Evolutionary conservation across 2,888 invertebrate genomes (phyloP).

Genomic region (Strigamia transsilvanica): DNA sequence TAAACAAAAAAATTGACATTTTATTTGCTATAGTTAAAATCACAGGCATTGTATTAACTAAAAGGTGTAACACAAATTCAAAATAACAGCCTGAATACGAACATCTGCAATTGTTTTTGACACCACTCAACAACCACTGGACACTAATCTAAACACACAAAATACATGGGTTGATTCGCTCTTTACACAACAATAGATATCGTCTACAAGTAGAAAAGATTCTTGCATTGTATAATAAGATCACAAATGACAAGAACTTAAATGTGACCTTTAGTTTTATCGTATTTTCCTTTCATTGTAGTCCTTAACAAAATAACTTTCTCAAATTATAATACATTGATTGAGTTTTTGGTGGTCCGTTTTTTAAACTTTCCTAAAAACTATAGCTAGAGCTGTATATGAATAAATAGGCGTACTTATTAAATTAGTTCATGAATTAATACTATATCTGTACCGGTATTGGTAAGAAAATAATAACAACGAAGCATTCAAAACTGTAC

Average conservation of each 20-base stretch:
- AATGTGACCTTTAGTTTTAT: conserved; percentile 3
- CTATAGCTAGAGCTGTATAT: not conserved
- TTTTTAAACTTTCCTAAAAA: conserved; percentile 1
- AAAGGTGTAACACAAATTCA: conserved; percentile 1
- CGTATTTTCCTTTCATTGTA: not conserved
- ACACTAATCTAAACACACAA: not conserved
- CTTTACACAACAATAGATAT: conserved; percentile 11
- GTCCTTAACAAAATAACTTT: conserved; percentile 16
- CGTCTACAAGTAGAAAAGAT: conserved; percentile 11
- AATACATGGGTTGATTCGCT: conserved; percentile 9
- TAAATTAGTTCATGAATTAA: not conserved
- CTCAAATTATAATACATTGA: conserved; percentile 25
- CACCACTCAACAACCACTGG: conserved; percentile 12
- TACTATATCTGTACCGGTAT: conserved; percentile 7
- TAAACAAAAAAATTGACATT: conserved; percentile 19
- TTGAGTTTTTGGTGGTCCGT: conserved; percentile 18
- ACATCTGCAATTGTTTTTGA: conserved; percentile 25
- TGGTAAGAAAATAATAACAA: conserved; percentile 2
- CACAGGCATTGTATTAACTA: conserved; percentile 30
- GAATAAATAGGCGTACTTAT: conserved; percentile 5
- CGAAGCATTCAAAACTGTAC: conserved; percentile 26
- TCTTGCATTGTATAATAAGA: conserved; percentile 24
- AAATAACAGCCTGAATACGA: conserved; percentile 25
- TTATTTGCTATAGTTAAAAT: conserved; percentile 26
- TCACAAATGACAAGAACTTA: conserved; percentile 26